Evolutionary conservation across 1,140 invertebrate genomes (phyloP), one percentile per base, ranked within the genome.

Genomic region (Drosophila mayri): DNA sequence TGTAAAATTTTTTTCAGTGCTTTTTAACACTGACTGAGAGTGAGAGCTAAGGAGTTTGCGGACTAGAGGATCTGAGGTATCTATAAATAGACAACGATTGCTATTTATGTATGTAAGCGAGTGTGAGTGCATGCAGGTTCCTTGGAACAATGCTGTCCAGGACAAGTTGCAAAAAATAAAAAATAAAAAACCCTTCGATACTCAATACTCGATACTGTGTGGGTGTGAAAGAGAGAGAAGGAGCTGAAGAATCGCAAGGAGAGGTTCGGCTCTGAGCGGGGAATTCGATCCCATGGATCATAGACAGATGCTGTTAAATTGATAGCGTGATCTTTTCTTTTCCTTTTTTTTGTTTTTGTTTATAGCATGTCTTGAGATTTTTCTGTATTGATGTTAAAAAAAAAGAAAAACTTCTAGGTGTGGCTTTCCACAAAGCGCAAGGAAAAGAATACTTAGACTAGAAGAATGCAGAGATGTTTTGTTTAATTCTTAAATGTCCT

Each of bases 221-320:
- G 74, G 63, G 72, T 66, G 74, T 40, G 52, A 52, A 32, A 40
- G 47, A 20, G 57, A 40, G 30, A 25, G 30, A 38, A n/a, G 61
- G 40, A 63, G 57, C 59, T 22, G 16, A 20, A 50, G 68, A 59
- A 38, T 41, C 12, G 49, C 46, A 18, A 22, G 54, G 25, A 18
- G 54, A 43, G 46, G 62, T 52, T 38, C 35, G 43, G 43, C 16
- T 22, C 6, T 30, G 71, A 54, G 52, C 58, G 75, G 78, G 38
- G 49, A 65, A 83, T 67, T 63, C 49, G 58, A 74, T 52, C 54
- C 70, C 80, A 88, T 80, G 80, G 80, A 77, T 80, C 84, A 87
- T 87, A 87, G 84, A 87, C 84, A 84, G 84, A 87, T 88, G 84
- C 84, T 87, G 84, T 88, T 87, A 88, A 88, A 84, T 88, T 87